Conservation (phyloP, 2,888 invertebrate genomes). For the Leptura quadrifasciata region DNA sequence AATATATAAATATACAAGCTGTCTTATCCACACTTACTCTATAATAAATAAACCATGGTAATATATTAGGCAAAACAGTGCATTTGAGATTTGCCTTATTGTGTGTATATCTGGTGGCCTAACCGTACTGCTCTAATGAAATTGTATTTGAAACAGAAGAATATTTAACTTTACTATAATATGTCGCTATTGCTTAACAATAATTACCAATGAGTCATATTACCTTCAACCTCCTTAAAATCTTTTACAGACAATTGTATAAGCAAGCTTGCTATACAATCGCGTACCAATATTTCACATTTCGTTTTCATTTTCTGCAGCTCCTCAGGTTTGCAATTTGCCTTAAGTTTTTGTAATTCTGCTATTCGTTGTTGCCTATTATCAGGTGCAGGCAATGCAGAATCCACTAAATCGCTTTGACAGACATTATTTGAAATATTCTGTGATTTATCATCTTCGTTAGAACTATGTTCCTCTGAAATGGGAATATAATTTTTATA, state of each 20-base stretch:
- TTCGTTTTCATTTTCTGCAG: conserved; percentile 81
- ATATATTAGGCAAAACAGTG: too few species aligned
- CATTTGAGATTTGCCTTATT: too few species aligned
- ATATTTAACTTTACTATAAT: too few species aligned
- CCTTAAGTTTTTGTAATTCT: conserved; percentile 83
- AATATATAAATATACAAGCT: too few species aligned
- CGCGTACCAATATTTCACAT: conserved; percentile 82
- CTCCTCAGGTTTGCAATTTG: conserved; percentile 88
- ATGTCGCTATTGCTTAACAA: too few species aligned
- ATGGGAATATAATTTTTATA: conserved; percentile 23
- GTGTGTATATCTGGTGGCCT: too few species aligned
- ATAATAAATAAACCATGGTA: too few species aligned
- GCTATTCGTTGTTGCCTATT: conserved; percentile 81
- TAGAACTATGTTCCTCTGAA: conserved; percentile 62
- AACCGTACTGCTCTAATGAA: too few species aligned
- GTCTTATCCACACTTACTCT: too few species aligned
- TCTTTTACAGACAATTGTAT: conserved; percentile 88
- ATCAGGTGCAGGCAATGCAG: conserved; percentile 81
- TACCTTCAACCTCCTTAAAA: conserved; percentile 92
- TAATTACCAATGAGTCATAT: neutral
- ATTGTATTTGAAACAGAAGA: too few species aligned
- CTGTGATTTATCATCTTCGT: conserved; percentile 68
- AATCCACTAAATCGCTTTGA: conserved; percentile 82
- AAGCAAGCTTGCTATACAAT: conserved; percentile 88
- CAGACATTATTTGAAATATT: conserved; percentile 73